Percentiles rank a stretch among this genome's conserved stretches.
Evolutionary conservation across 2,797 vertebrate species (phyloP).

Genomic region (Pagetopsis macropterus): DNA sequence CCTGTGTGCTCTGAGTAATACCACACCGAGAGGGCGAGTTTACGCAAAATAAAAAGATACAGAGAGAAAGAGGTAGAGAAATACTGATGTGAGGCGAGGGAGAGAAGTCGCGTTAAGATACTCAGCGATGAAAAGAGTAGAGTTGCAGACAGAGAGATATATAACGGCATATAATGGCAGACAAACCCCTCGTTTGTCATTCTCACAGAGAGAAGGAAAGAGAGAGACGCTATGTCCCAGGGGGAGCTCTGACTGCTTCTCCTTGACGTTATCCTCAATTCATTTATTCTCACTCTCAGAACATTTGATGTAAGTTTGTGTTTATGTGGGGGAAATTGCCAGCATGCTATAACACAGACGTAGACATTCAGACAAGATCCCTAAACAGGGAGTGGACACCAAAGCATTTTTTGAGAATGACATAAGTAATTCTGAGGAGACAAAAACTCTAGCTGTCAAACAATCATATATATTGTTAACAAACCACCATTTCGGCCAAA

Average conservation of each 20-base stretch:
- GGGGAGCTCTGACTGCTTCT: conserved; percentile 35
- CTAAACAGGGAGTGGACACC: not conserved
- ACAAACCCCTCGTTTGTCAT: conserved; percentile 58
- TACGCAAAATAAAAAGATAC: conserved; percentile 47
- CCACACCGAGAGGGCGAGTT: conserved; percentile 55
- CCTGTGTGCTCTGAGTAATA: conserved; percentile 46
- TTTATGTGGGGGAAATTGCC: not conserved
- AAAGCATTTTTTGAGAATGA: not conserved
- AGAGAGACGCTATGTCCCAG: conserved; percentile 38
- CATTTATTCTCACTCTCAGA: conserved; percentile 23
- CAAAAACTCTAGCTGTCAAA: not conserved
- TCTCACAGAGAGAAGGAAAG: conserved; percentile 17
- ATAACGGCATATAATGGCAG: conserved; percentile 32
- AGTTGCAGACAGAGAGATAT: conserved; percentile 42
- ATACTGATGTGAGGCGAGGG: conserved; percentile 50
- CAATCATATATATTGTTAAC: not conserved
- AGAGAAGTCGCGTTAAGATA: conserved; percentile 42
- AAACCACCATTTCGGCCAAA: not conserved
- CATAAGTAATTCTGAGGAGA: no score
- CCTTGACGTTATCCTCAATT: conserved; percentile 38
- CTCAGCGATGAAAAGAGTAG: conserved; percentile 44
- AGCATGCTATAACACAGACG: not conserved
- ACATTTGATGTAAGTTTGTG: conserved; percentile 11
- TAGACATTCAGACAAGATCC: not conserved
- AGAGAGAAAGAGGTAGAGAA: conserved; percentile 25